Evolutionary conservation across 2,888 invertebrate genomes (phyloP), one percentile per base, ranked within the genome.

Genomic region (Apodemia hepburni): DNA sequence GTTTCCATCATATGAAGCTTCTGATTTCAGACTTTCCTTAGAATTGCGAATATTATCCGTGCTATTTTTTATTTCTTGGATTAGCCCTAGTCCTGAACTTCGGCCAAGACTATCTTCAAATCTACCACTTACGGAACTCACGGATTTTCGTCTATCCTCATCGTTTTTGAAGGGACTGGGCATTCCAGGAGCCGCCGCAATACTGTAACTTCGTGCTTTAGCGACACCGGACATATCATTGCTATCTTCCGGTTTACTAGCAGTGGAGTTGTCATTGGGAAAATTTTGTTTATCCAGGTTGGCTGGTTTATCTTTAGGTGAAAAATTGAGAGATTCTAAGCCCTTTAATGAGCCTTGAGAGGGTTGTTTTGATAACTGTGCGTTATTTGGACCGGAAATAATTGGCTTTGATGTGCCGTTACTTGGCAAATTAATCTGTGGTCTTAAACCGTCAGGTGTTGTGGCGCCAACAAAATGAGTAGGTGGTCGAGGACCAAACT

Each of bases 181-280:
- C 66, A 92, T 80, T 22, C 89, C 89, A 54, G 90, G 85, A 69
- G 92, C 91, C 38, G 92, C 92, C 64, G 92, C 87, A 69, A 93
- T 88, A 70, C 92, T 93, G 67, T 80, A 92, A 72, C 92, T 93
- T 75, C 93, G 86, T 38, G 87, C 88, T 79, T 93, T 92, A 69
- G 85, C 81, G 69, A 86, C 77, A 66, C 87, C 87, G 67, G 88
- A 76, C 67, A 85, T 76, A 62, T 89, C 89, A 71, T 79, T 74
- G 66, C 80, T 84, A 70, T 83, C 82, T 71, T 91, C 91, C 68
- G 82, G 68, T 74, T 83, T 87, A 68, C 67, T 76, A 70, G 74
- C 75, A 76, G 82, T 82, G 72, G 80, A 81, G 61, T 75, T 80
- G 60, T 82, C 88, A 80, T 78, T 79, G 35, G 75, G 68, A 64